These are phyloP conservation scores for Paramisgurnus dabryanus DNA, from an alignment of 2,113 vertebrate genomes.

Conservation along the genomic window DNA sequence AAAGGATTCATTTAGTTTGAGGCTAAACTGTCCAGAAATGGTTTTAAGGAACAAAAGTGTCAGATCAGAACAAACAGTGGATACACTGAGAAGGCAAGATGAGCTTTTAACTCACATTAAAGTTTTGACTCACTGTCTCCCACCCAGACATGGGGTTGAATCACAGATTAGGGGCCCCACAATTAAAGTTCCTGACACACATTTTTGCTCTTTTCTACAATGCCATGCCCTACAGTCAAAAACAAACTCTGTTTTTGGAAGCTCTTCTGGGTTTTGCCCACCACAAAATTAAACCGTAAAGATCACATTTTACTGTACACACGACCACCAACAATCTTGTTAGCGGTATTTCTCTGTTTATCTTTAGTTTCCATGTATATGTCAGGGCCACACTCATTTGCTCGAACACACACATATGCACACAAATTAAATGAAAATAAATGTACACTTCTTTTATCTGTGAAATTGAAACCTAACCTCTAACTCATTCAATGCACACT, in stretches of 20 bases:
- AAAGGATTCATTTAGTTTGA: not conserved
- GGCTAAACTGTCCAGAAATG: not conserved
- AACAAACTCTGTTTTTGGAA: constrained; percentile 47
- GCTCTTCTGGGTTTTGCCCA: constrained; percentile 48
- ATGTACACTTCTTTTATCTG: constrained; percentile 55
- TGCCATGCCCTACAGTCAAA: constrained; percentile 48
- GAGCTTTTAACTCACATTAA: constrained; percentile 43
- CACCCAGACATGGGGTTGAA: constrained; percentile 53
- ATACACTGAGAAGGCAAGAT: constrained; percentile 8
- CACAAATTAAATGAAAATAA: constrained; percentile 50
- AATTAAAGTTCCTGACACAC: constrained; percentile 57
- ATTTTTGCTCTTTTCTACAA: constrained; percentile 57
- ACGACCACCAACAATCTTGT: constrained; percentile 58
- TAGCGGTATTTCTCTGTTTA: constrained; percentile 57
- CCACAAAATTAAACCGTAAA: constrained; percentile 43
- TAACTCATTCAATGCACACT: constrained; percentile 43
- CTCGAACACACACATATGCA: constrained; percentile 1
- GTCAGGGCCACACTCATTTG: constrained; percentile 25
- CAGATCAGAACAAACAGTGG: constrained; percentile 43
- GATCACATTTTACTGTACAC: constrained; percentile 52
- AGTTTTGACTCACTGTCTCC: constrained; percentile 53
- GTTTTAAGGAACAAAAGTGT: constrained; percentile 2
- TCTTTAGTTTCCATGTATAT: constrained; percentile 55
- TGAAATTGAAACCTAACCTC: constrained; percentile 53
- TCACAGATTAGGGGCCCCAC: constrained; percentile 58